phyloP scores from a whole-genome alignment of 2,888 invertebrate genomes.

The Deilephila elpenor region DNA sequence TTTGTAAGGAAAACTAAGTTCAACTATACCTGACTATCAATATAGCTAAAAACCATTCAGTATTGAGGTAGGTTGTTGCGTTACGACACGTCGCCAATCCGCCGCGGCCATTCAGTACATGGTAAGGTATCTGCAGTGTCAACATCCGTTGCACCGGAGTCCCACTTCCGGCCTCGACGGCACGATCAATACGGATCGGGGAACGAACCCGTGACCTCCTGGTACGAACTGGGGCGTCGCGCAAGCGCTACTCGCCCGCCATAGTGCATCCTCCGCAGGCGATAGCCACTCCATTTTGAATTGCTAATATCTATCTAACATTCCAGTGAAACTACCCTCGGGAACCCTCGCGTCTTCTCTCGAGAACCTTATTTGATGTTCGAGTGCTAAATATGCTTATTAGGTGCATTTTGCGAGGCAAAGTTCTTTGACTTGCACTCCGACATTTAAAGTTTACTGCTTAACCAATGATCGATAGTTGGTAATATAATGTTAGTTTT shows the following conservation, averaged over 20 bases:
- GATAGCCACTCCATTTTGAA: conserved; percentile 62
- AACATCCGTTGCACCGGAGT: conserved; percentile 72
- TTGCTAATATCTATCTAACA: conserved; percentile 61
- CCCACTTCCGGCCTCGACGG: conserved; percentile 74
- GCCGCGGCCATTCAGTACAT: conserved; percentile 18
- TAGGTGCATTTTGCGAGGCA: neutral
- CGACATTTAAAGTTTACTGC: conserved; percentile 38
- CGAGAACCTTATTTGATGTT: neutral
- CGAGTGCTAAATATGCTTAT: conserved; percentile 2
- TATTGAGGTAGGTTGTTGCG: conserved; percentile 18
- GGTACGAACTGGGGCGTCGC: conserved; percentile 76
- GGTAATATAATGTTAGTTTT: conserved; percentile 10
- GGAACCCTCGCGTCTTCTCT: neutral
- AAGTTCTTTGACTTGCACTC: conserved; percentile 23
- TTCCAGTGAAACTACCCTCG: neutral
- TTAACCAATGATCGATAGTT: conserved; percentile 25
- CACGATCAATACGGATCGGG: conserved; percentile 80
- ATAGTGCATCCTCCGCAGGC: conserved; percentile 67
- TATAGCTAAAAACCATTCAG: neutral
- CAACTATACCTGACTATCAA: neutral
- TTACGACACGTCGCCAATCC: neutral
- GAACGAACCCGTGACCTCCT: conserved; percentile 83
- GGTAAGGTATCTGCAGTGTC: conserved; percentile 58
- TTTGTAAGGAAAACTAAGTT: neutral
- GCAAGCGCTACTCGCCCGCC: conserved; percentile 69